A percentile compares a stretch with the other conserved stretches of the same genome.
phyloP scores from a whole-genome alignment of 2,888 invertebrate genomes.

The Agonopterix heracliana region DNA sequence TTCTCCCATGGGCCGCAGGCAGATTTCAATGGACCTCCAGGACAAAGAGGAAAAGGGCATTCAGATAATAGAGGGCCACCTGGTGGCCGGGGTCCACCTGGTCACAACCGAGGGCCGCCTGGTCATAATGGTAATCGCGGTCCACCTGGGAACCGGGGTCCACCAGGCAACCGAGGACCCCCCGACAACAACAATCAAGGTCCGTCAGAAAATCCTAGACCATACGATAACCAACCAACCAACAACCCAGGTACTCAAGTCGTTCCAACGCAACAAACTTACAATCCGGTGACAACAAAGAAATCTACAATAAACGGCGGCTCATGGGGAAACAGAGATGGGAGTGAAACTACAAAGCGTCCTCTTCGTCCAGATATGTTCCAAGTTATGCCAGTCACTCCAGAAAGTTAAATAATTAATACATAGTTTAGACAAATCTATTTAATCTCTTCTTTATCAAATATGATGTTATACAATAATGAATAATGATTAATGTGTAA shows the following conservation, averaged over 20 bases:
- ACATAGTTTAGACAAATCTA: too few relatives aligned
- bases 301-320: background rate
- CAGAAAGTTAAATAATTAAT: slow-evolving; percentile 7
- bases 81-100: slow-evolving; percentile 7
- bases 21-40: slow-evolving; percentile 8
- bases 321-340: background rate
- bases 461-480: too few relatives aligned
- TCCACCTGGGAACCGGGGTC: slow-evolving; percentile 1
- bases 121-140: background rate
- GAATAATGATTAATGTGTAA: too few relatives aligned
- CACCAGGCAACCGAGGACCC: slow-evolving; percentile 5
- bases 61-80: slow-evolving; percentile 7
- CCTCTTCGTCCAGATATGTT: slow-evolving; percentile 4
- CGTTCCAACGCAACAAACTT: too few relatives aligned
- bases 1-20: slow-evolving; percentile 2
- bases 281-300: too few relatives aligned
- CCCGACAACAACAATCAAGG: slow-evolving; percentile 3
- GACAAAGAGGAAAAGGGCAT: slow-evolving; percentile 5
- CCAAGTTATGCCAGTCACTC: slow-evolving; percentile 14
- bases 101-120: slow-evolving; percentile 3
- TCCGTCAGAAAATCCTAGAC: slow-evolving; percentile 1
- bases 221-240: background rate
- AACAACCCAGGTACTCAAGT: too few relatives aligned
- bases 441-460: too few relatives aligned
- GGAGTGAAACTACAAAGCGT: background rate